These are phyloP conservation scores for Graptemys geographica DNA, from an alignment of 2,797 vertebrate species.

Conservation along the genomic window DNA sequence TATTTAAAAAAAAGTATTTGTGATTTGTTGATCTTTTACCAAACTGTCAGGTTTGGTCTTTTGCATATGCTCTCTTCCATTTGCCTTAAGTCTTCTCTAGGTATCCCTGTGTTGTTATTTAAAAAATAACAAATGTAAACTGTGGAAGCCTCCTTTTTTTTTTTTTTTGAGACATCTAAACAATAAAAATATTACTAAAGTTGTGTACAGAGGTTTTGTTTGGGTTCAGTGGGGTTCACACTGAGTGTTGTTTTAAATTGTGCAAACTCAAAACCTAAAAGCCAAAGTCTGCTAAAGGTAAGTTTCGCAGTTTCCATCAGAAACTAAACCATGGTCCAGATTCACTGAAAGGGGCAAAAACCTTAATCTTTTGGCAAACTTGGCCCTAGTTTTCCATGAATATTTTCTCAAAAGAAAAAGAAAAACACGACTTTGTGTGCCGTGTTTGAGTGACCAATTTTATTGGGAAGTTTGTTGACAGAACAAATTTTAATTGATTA, in stretches of 20 bases:
- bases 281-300: background rate
- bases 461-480: background rate
- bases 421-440: fast-evolving
- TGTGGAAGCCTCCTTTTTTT: background rate
- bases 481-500: too few relatives aligned
- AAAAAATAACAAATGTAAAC: too few relatives aligned
- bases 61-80: background rate
- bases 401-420: background rate
- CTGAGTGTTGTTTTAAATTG: background rate
- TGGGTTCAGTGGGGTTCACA: background rate
- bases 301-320: background rate
- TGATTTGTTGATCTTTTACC: background rate
- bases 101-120: background rate
- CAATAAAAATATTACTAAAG: too few relatives aligned
- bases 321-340: background rate
- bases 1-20: background rate
- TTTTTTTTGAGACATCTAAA: background rate
- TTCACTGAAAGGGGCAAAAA: background rate
- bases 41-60: background rate
- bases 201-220: background rate
- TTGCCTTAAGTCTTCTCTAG: background rate
- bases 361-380: background rate
- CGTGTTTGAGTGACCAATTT: background rate
- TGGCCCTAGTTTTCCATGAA: background rate
- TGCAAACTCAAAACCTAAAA: background rate